Evolutionary conservation across 2,888 invertebrate species (phyloP).

Genomic region (Chymomyza fuscimana): DNA sequence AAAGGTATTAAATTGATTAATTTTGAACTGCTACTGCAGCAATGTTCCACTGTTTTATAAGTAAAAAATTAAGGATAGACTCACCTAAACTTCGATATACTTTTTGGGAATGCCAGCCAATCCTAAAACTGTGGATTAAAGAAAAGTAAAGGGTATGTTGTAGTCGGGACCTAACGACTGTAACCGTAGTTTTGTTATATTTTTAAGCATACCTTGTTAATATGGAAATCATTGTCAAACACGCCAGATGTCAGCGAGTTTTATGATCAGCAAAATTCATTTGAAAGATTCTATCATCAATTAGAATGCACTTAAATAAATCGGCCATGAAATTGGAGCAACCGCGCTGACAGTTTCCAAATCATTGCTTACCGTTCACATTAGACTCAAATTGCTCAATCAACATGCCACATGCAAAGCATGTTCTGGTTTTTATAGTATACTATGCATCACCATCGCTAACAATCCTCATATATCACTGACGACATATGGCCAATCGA

Average conservation of each 20-base stretch:
- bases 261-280: slow-evolving; percentile 19
- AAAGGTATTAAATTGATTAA: too few species aligned
- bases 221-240: background rate
- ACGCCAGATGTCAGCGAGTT: slow-evolving; percentile 59
- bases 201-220: background rate
- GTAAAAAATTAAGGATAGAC: too few species aligned
- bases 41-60: too few species aligned
- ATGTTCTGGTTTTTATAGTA: slow-evolving; percentile 28
- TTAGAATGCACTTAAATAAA: slow-evolving; percentile 64
- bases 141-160: too few species aligned
- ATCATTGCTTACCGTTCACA: slow-evolving; percentile 31
- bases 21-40: too few species aligned
- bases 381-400: slow-evolving; percentile 65
- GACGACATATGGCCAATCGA: slow-evolving; percentile 57
- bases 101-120: too few species aligned
- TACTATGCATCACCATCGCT: slow-evolving; percentile 26
- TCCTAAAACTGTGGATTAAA: too few species aligned
- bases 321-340: slow-evolving; percentile 71
- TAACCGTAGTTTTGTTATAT: too few species aligned
- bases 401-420: slow-evolving; percentile 61
- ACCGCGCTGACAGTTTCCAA: slow-evolving; percentile 67
- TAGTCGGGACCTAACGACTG: too few species aligned
- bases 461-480: slow-evolving; percentile 46
- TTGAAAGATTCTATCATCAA: slow-evolving; percentile 41
- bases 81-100: too few species aligned